phyloP scores from a whole-genome alignment of 2,113 vertebrate genomes.

The Sprattus sprattus region DNA sequence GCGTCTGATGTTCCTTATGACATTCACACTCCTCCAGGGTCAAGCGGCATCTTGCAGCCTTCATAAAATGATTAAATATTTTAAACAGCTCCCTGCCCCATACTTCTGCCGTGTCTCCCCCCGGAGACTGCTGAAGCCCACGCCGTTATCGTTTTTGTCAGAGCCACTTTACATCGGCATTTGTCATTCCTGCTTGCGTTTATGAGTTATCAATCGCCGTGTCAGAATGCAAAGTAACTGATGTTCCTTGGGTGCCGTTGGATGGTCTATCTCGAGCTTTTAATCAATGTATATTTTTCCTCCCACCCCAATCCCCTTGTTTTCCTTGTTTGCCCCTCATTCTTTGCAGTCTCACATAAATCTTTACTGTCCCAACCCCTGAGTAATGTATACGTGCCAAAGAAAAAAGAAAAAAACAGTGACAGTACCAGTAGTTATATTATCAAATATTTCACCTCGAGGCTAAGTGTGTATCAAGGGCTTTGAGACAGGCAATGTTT shows the following conservation, averaged over 20 bases:
- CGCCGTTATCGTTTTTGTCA: slow-evolving; percentile 99
- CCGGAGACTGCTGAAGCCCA: slow-evolving; percentile 83
- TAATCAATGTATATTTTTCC: slow-evolving; percentile 99
- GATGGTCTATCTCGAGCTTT: slow-evolving; percentile 99
- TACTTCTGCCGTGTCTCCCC: slow-evolving; percentile 76
- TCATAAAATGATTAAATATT: slow-evolving; percentile 99
- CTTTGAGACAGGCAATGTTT: slow-evolving; percentile 83
- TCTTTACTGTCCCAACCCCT: slow-evolving; percentile 87
- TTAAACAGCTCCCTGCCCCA: slow-evolving; percentile 94
- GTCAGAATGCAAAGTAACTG: slow-evolving; percentile 99
- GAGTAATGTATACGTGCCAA: slow-evolving; percentile 84
- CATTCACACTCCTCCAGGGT: slow-evolving; percentile 99
- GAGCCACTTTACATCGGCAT: slow-evolving; percentile 98
- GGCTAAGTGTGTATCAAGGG: slow-evolving; percentile 89
- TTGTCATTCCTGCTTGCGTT: slow-evolving; percentile 95
- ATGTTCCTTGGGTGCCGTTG: slow-evolving; percentile 97
- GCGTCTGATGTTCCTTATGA: slow-evolving; percentile 91
- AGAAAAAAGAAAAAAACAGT: slow-evolving; percentile 74
- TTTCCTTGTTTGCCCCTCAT: slow-evolving; percentile 61
- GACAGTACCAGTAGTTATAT: slow-evolving; percentile 97
- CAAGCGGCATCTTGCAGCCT: slow-evolving; percentile 98
- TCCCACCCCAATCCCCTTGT: slow-evolving; percentile 55
- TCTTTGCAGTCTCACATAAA: slow-evolving; percentile 95
- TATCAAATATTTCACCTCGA: slow-evolving; percentile 97
- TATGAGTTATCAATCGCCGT: slow-evolving; percentile 99